phyloP scores from a whole-genome alignment of 2,888 invertebrate species.

The Acronicta aceris region DNA sequence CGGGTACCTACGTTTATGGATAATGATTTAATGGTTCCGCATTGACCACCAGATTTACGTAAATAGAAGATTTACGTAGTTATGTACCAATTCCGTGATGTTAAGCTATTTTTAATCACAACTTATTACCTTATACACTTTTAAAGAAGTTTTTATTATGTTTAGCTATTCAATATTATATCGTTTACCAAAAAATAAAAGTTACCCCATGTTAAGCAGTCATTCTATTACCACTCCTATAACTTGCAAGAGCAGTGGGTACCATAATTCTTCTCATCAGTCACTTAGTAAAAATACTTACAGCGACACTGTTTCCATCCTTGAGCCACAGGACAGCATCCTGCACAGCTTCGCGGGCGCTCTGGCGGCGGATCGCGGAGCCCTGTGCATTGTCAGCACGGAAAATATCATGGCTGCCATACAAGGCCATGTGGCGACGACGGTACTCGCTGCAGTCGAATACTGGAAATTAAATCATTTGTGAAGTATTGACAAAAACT shows the following conservation, averaged over 20 bases:
- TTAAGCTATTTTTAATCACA: neutral
- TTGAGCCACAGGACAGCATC: conserved; percentile 95
- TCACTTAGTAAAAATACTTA: conserved; percentile 78
- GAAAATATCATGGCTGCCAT: conserved; percentile 96
- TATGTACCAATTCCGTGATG: neutral
- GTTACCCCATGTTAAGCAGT: no score
- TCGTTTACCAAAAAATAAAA: no score
- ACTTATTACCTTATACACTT: no score
- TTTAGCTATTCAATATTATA: no score
- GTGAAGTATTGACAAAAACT: conserved; percentile 6
- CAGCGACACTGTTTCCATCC: conserved; percentile 94
- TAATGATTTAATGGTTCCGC: conserved; percentile 15
- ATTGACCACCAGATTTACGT: conserved; percentile 6
- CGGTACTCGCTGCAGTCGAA: conserved; percentile 98
- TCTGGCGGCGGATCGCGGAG: conserved; percentile 93
- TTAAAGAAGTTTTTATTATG: no score
- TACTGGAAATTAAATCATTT: conserved; percentile 88
- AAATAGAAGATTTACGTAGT: no score
- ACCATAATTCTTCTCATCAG: no score
- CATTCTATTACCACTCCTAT: no score
- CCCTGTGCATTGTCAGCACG: conserved; percentile 95
- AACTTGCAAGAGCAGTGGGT: no score
- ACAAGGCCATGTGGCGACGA: conserved; percentile 94
- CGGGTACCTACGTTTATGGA: conserved; percentile 12
- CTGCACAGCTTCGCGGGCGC: conserved; percentile 95